phyloP scores from a whole-genome alignment of 2,113 vertebrate species.

The cattle (Bos taurus) region ARS-UCD2.0 NC_037353.1:51536501-51537000 shows the following conservation, averaged over 20 bases:
- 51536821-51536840: not conserved
- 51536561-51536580: not conserved
- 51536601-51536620: not conserved
- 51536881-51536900: not conserved
- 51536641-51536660: not conserved
- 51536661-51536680: not conserved
- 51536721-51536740: not conserved
- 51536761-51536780: not conserved
- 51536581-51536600: not conserved
- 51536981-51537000: not conserved
- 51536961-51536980: not conserved
- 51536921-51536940: not conserved
- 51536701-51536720: not conserved
- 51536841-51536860: not conserved
- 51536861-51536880: not conserved
- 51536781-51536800: not conserved
- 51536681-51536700: not conserved
- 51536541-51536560: not conserved
- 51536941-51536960: not conserved
- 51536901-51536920: not conserved
- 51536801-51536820: not conserved
- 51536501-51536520: accelerated
- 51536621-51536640: not conserved
- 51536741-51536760: not conserved
- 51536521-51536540: not conserved